Evolutionary conservation across 2,797 vertebrate species (phyloP).

Genomic region (Schizothorax lantsangensis): DNA sequence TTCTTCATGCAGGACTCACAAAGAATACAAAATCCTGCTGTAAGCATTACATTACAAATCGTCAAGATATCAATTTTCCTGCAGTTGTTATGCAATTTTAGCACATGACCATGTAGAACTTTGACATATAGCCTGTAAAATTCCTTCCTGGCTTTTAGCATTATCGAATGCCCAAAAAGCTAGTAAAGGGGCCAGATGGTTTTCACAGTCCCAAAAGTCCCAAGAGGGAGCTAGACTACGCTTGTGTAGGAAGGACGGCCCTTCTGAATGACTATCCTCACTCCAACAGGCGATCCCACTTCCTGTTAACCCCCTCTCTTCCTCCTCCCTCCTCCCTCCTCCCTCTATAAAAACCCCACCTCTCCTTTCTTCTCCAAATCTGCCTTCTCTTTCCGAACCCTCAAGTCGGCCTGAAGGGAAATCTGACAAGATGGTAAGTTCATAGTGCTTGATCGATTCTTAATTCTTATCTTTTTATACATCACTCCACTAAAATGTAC

Average conservation of each 20-base stretch:
- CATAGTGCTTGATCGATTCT: conserved; percentile 60
- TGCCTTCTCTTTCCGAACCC: conserved; percentile 77
- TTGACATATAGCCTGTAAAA: conserved; percentile 11
- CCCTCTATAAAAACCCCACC: conserved; percentile 71
- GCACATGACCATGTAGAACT: background rate
- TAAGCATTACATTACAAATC: background rate
- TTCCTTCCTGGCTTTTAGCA: background rate
- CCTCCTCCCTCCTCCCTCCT: conserved; percentile 63
- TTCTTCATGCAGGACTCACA: background rate
- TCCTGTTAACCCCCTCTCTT: conserved; percentile 60
- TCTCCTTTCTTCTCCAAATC: conserved; percentile 68
- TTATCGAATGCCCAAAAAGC: background rate
- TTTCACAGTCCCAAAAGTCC: conserved; percentile 33
- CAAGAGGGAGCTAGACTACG: conserved; percentile 19
- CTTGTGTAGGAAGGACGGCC: conserved; percentile 54
- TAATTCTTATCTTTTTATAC: conserved; percentile 17
- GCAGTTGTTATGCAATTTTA: background rate
- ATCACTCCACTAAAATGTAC: background rate
- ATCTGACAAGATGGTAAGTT: conserved; percentile 68
- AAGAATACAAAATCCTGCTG: background rate
- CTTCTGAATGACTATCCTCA: conserved; percentile 60
- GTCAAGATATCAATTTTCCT: background rate
- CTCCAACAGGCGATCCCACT: conserved; percentile 68
- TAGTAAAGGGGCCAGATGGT: conserved; percentile 46
- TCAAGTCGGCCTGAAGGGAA: conserved; percentile 64